phyloP scores from a whole-genome alignment of 2,888 invertebrate species.

The Glyphotaelius pellucidus region DNA sequence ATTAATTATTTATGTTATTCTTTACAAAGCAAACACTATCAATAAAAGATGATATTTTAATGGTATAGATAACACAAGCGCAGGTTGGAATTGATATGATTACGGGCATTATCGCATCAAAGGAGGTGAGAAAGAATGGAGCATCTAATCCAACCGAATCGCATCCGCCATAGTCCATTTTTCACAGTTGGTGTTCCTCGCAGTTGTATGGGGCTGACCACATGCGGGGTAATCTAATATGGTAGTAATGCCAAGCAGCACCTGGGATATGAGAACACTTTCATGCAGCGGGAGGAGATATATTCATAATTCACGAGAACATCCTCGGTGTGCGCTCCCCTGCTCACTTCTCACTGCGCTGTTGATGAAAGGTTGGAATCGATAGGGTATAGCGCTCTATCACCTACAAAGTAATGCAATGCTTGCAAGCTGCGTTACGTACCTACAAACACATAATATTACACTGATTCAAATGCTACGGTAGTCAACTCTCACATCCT shows the following conservation, averaged over 20 bases:
- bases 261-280: not conserved
- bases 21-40: constrained; percentile 24
- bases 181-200: constrained; percentile 50
- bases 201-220: constrained; percentile 44
- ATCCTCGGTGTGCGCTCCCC: not conserved
- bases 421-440: not conserved
- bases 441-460: not conserved
- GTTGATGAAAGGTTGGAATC: not conserved
- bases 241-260: not conserved
- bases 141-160: constrained; percentile 29
- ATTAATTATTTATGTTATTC: not conserved
- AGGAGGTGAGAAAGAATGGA: constrained; percentile 30
- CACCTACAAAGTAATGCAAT: not conserved
- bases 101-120: constrained; percentile 30
- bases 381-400: not conserved
- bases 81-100: constrained; percentile 31
- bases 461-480: too few relatives aligned
- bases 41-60: constrained; percentile 8
- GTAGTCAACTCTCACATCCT: not conserved
- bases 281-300: constrained; percentile 8
- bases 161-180: constrained; percentile 50
- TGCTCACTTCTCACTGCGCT: not conserved
- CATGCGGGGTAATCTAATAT: constrained; percentile 49
- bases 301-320: constrained; percentile 5
- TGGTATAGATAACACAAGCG: not conserved